Conservation (phyloP, 2,797 vertebrate species). For the Corythornis leucogaster region DNA sequence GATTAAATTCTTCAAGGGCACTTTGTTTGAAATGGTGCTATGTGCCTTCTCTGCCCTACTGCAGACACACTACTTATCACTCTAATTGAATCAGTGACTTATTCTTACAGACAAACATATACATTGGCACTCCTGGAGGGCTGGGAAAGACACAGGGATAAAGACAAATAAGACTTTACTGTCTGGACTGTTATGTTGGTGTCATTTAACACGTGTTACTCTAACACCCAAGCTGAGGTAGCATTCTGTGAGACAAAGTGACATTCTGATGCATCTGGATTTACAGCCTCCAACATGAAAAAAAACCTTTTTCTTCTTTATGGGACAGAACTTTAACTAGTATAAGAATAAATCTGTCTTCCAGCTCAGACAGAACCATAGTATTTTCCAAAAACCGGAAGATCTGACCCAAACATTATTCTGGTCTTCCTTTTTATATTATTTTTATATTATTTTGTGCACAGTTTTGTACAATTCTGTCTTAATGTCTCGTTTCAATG, state of each 20-base stretch:
- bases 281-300: neutral
- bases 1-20: conserved; percentile 57
- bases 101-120: conserved; percentile 35
- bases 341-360: neutral
- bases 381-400: neutral
- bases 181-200: neutral
- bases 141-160: conserved; percentile 28
- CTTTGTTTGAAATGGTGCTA: conserved; percentile 28
- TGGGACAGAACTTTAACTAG: neutral
- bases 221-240: neutral
- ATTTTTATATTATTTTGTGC: neutral
- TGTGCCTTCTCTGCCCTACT: conserved; percentile 23
- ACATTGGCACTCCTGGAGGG: conserved; percentile 49
- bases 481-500: neutral
- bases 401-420: neutral
- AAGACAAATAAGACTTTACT: neutral
- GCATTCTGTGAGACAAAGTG: neutral
- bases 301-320: neutral
- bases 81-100: conserved; percentile 63
- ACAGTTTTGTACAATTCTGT: neutral
- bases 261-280: neutral
- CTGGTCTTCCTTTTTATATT: neutral
- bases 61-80: conserved; percentile 51
- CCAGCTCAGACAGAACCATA: neutral
- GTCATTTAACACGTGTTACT: neutral